These are phyloP conservation scores for Apis cerana DNA, from an alignment of 1,140 invertebrate genomes.

Conservation along the genomic window DNA sequence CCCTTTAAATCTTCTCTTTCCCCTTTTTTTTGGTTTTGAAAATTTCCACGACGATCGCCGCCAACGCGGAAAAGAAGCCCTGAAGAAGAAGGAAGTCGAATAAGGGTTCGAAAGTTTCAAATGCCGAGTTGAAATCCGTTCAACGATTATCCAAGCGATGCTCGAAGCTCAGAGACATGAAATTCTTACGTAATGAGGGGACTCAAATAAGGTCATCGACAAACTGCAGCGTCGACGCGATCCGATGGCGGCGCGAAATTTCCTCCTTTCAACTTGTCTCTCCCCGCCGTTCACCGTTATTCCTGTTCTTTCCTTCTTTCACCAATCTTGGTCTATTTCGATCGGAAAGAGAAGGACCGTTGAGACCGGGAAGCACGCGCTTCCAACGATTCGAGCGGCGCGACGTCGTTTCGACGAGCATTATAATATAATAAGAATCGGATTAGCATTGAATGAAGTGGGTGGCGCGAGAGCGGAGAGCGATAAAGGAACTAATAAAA, in stretches of 20 bases:
- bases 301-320: neutral
- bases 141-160: neutral
- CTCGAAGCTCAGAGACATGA: neutral
- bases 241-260: neutral
- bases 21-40: neutral
- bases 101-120: neutral
- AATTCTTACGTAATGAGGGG: slow-evolving; percentile 19
- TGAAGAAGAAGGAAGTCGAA: neutral
- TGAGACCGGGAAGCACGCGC: slow-evolving; percentile 65
- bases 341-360: neutral
- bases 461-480: slow-evolving; percentile 70
- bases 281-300: neutral
- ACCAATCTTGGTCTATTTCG: neutral
- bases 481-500: slow-evolving; percentile 73
- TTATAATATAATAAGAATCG: slow-evolving; percentile 81
- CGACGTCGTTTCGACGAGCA: slow-evolving; percentile 73
- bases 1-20: too few relatives aligned
- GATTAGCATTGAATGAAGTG: slow-evolving; percentile 82
- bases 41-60: neutral
- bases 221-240: neutral
- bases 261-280: neutral
- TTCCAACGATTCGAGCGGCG: slow-evolving; percentile 66
- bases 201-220: slow-evolving; percentile 18
- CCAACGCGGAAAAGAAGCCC: neutral
- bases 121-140: neutral